Base-by-base conservation (phyloP, 1,140 invertebrate genomes). In the Schlechtendalia chinensis region DNA sequence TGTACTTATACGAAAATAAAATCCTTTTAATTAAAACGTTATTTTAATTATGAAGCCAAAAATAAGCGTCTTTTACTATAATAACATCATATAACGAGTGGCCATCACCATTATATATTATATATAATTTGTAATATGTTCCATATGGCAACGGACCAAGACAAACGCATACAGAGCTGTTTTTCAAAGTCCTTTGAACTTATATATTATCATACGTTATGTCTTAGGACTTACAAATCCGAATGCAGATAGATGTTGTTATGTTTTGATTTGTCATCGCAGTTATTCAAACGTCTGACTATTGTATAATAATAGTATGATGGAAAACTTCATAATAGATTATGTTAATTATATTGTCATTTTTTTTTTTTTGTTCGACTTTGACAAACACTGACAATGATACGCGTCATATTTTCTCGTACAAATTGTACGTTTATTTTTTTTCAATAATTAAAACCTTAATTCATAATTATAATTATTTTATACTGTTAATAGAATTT, bases 11-110 rank as follows among this genome's bases (percentile, higher is more conserved):
- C 4, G 32, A 39, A 67, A 67, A 67, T 65, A 39, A 67, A 67
- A 67, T 39, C 32, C 17, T 39, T 67, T 67, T 11, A 67, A 67
- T 45, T 65, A 32, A 65, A 65, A 45, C 19, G 32, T 45, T 39
- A 67, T 45, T 69, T 50, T 50, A 50, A 27, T 69, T 39, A 39
- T 27, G 22, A 3, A 69, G 39, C 45, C 14, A 50, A 67, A 67
- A 69, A 24, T 69, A 59, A 59, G 24, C n/a, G 6, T 24, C 10
- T 24, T 27, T 59, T 24, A 17, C 24, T 69, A 24, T 69, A 50
- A 69, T 69, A 47, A 69, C 65, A 69, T 12, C 32, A 8, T 39
- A 39, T 69, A 69, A 69, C 12, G 12, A 47, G n/a, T 67, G 14
- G 16, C n/a, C n/a, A 24, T 19, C 4, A 6, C 1, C 32, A 8